These are phyloP conservation scores for Toxotes chatareus DNA, from an alignment of 2,113 vertebrate genomes.

Conservation along the genomic window DNA sequence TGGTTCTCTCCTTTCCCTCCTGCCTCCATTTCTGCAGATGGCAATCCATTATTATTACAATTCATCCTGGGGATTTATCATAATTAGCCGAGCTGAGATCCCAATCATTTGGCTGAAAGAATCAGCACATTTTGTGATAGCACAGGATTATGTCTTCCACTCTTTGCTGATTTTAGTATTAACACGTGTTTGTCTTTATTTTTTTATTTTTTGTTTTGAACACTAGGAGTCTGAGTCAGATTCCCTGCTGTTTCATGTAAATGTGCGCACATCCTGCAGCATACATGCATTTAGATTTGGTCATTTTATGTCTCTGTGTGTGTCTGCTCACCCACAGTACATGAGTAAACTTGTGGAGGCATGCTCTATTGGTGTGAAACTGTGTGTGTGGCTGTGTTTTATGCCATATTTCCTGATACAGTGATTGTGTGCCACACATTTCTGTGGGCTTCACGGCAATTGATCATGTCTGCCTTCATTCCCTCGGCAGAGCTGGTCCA, in stretches of 20 bases:
- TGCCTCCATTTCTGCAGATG: conserved; percentile 50
- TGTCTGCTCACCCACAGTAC: not conserved
- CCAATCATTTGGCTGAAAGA: conserved; percentile 55
- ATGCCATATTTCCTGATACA: conserved; percentile 28
- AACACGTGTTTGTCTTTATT: conserved; percentile 30
- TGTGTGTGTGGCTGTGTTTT: conserved; percentile 9
- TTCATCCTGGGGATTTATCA: conserved; percentile 65
- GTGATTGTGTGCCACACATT: conserved; percentile 17
- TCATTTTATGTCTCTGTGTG: not conserved
- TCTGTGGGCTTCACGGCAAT: conserved; percentile 47
- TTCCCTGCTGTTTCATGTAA: not conserved
- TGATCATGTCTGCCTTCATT: conserved; percentile 67
- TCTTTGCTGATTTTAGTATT: conserved; percentile 35
- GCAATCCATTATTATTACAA: conserved; percentile 51
- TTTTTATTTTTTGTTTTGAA: conserved; percentile 12
- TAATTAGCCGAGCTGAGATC: conserved; percentile 68
- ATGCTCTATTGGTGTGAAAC: not conserved
- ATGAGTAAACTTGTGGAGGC: not conserved
- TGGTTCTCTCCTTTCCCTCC: conserved; percentile 12
- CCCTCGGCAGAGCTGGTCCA: conserved; percentile 49
- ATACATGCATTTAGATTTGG: not conserved
- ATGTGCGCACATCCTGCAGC: not conserved
- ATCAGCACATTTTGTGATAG: conserved; percentile 51
- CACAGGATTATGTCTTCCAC: conserved; percentile 44
- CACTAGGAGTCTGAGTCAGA: not conserved